Percentiles rank a stretch among this genome's conserved stretches.
Conservation (phyloP, 1,140 invertebrate genomes). For the Coelopa frigida region DNA sequence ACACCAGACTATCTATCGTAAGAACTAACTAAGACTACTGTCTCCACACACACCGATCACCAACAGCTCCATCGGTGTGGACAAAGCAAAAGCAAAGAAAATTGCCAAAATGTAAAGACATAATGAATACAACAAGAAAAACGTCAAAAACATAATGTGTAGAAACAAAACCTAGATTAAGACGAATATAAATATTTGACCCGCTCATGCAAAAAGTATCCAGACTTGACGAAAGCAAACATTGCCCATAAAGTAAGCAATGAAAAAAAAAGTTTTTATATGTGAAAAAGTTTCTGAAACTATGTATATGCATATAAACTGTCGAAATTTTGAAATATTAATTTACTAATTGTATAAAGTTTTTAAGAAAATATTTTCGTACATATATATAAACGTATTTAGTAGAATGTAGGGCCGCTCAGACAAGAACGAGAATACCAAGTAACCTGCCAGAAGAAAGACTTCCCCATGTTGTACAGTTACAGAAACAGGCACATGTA, state of each 20-base stretch:
- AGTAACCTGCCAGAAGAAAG: too few species aligned
- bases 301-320: conserved; percentile 9
- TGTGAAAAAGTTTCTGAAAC: conserved; percentile 17
- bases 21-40: too few species aligned
- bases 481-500: too few species aligned
- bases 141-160: conserved; percentile 10
- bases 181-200: conserved; percentile 15
- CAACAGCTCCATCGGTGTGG: too few species aligned
- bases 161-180: conserved; percentile 15
- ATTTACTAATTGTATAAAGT: too few species aligned
- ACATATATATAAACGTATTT: not conserved
- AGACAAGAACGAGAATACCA: not conserved
- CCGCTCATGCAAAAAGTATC: too few species aligned
- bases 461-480: too few species aligned
- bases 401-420: not conserved
- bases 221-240: too few species aligned
- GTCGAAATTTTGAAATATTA: not conserved
- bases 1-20: conserved; percentile 47
- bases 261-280: conserved; percentile 23
- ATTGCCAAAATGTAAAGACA: conserved; percentile 10
- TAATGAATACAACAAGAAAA: conserved; percentile 17
- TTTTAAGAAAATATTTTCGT: conserved; percentile 1
- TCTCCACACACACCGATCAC: too few species aligned
- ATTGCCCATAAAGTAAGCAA: conserved; percentile 10
- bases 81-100: conserved; percentile 1